These are phyloP conservation scores for Cyclina sinensis DNA, from an alignment of 1,140 invertebrate species.

Conservation along the genomic window DNA sequence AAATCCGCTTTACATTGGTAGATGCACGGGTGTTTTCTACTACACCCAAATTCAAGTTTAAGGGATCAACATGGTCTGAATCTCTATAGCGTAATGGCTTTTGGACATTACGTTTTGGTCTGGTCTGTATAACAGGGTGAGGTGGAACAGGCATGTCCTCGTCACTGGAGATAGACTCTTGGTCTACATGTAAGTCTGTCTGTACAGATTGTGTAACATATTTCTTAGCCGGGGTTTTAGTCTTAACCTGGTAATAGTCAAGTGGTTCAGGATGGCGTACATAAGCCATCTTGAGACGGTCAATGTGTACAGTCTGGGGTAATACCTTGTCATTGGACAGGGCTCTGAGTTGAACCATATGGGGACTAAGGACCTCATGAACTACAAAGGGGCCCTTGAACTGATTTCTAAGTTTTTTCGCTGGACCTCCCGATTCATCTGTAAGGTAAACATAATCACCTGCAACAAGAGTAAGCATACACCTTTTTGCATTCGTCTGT, in stretches of 20 bases:
- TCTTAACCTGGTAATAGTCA: constrained; percentile 39
- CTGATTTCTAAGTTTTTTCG: constrained; percentile 52
- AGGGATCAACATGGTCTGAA: too few species aligned
- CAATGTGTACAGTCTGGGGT: constrained; percentile 40
- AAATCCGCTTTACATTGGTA: constrained; percentile 4
- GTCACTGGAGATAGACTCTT: too few species aligned
- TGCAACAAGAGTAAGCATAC: too few species aligned
- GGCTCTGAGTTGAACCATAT: constrained; percentile 27
- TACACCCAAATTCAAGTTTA: too few species aligned
- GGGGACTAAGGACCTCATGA: not conserved
- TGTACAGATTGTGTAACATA: too few species aligned
- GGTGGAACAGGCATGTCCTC: too few species aligned
- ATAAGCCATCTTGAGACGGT: constrained; percentile 55
- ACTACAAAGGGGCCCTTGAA: constrained; percentile 43
- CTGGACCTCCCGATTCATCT: constrained; percentile 40
- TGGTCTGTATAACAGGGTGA: too few species aligned
- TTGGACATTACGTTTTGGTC: too few species aligned
- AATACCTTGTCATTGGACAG: not conserved
- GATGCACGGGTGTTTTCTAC: too few species aligned
- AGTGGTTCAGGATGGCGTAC: constrained; percentile 36
- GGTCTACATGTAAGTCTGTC: too few species aligned
- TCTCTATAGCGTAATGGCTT: too few species aligned
- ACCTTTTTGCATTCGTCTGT: constrained; percentile 17
- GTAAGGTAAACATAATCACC: constrained; percentile 61
- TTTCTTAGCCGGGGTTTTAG: too few species aligned